Conservation (phyloP, 2,797 vertebrate genomes). For the Squalus acanthias region DNA sequence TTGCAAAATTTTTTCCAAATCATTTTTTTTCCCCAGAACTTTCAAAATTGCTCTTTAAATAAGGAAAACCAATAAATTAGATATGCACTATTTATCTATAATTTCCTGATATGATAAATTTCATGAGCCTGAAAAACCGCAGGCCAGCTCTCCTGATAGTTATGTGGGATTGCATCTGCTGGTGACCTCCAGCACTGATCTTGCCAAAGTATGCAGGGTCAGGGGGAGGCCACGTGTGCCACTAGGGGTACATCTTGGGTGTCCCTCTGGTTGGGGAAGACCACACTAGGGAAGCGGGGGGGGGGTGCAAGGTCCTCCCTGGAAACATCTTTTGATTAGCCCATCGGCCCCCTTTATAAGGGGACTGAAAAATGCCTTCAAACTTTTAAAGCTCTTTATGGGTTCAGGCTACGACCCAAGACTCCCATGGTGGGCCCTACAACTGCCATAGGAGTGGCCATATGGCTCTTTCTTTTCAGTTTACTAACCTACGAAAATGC, state of each 20-base stretch:
- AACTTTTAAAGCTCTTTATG: neutral
- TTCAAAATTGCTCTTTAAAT: neutral
- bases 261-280: neutral
- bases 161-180: neutral
- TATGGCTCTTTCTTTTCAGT: neutral
- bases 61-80: neutral
- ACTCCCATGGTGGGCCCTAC: neutral
- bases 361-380: neutral
- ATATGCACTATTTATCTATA: neutral
- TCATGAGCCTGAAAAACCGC: neutral
- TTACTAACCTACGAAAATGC: neutral
- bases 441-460: no score
- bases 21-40: neutral
- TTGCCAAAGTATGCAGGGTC: neutral
- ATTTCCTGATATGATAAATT: neutral
- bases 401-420: no score
- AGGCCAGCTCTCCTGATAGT: neutral
- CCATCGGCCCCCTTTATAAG: neutral
- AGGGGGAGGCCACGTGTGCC: neutral
- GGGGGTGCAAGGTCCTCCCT: neutral
- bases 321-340: neutral
- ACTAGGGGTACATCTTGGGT: neutral
- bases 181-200: neutral
- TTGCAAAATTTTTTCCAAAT: constrained; percentile 9
- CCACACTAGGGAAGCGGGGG: neutral